Evolutionary conservation across 64 coral and sea anemone genomes (phyloP).

Genomic region (Montipora capricornis): DNA sequence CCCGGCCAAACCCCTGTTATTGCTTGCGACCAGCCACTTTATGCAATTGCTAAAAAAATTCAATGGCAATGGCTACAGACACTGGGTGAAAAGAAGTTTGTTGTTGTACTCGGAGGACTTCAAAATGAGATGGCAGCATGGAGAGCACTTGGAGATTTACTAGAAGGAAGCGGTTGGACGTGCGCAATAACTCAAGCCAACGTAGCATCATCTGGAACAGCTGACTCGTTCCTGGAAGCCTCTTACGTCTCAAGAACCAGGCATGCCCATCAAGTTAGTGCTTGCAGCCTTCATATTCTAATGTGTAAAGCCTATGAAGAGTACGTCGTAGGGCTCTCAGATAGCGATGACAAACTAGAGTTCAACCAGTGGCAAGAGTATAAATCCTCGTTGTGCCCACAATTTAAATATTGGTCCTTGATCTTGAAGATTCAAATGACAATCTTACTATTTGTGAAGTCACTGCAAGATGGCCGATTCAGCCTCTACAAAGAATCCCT

Average conservation of each 20-base stretch:
- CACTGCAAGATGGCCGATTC: not conserved
- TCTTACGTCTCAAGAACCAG: not conserved
- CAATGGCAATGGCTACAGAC: slow-evolving; percentile 29
- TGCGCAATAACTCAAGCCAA: not conserved
- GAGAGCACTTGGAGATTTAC: not conserved
- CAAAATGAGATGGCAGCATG: not conserved
- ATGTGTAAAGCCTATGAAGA: not conserved
- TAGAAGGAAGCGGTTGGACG: not conserved
- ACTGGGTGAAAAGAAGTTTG: not conserved
- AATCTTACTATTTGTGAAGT: no score
- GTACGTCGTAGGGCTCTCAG: not conserved
- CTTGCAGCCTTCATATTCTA: not conserved
- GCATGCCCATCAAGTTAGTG: not conserved
- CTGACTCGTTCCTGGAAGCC: not conserved
- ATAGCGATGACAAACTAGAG: not conserved
- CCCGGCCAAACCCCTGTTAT: not conserved
- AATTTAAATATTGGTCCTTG: not conserved
- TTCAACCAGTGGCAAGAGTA: not conserved
- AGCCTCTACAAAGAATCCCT: slow-evolving; percentile 12
- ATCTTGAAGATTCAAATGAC: no score
- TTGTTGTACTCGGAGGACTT: not conserved
- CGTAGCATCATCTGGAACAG: not conserved
- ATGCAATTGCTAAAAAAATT: slow-evolving; percentile 4
- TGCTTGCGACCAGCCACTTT: not conserved
- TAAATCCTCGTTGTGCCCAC: not conserved